Conservation (phyloP, 2,113 vertebrate genomes). For the Salvelinus namaycush region DNA sequence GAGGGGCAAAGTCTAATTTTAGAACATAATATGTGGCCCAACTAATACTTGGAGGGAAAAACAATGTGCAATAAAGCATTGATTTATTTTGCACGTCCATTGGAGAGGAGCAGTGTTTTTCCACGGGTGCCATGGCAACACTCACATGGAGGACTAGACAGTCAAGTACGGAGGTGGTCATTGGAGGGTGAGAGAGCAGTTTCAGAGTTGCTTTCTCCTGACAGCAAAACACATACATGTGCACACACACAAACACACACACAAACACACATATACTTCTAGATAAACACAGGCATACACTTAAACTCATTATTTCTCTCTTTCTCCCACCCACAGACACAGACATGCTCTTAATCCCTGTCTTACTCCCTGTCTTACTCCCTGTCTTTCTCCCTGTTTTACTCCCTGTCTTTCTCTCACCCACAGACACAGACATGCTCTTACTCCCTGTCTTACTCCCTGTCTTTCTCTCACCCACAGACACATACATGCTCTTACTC, state of each 20-base stretch:
- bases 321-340: not conserved
- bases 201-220: not conserved
- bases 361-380: no score
- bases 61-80: not conserved
- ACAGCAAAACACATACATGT: not conserved
- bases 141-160: not conserved
- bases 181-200: not conserved
- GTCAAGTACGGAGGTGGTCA: not conserved
- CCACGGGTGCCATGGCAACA: constrained; percentile 14
- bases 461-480: no score
- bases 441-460: no score
- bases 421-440: no score
- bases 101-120: not conserved
- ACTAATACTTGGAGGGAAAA: not conserved
- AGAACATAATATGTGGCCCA: not conserved
- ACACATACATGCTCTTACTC: no score
- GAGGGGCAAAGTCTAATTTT: not conserved
- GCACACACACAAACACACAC: constrained; percentile 5
- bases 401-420: no score
- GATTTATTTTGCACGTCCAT: not conserved
- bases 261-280: not conserved
- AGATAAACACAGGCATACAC: not conserved
- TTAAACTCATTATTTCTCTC: not conserved
- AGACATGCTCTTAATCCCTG: not conserved
- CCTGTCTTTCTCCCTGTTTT: no score